Percentiles rank a stretch among this genome's conserved stretches.
Evolutionary conservation across 1,140 invertebrate genomes (phyloP).

Genomic region (Radopholus similis): DNA sequence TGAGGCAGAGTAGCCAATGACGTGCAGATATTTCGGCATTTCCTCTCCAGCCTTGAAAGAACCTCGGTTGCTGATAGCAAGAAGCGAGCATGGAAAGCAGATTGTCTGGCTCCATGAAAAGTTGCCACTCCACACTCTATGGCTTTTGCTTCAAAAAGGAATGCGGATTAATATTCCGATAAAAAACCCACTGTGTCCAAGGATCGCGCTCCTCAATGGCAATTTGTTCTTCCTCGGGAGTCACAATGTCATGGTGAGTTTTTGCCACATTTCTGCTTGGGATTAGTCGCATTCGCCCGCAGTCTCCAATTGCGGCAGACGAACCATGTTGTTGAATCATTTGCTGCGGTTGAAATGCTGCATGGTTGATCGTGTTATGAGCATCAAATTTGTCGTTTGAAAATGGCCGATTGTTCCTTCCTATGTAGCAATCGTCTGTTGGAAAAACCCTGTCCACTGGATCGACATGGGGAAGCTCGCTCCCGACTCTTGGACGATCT

Average conservation of each 20-base stretch:
- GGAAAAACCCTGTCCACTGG: no score
- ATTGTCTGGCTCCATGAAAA: not conserved
- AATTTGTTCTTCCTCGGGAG: no score
- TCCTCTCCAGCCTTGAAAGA: not conserved
- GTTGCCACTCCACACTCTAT: not conserved
- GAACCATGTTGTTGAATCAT: no score
- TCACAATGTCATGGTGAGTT: not conserved
- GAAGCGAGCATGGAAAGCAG: not conserved
- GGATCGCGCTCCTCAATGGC: not conserved
- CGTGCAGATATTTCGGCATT: not conserved
- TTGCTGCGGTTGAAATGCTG: no score
- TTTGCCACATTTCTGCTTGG: not conserved
- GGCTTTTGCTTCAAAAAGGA: no score
- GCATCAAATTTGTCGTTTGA: no score
- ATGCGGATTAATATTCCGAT: no score
- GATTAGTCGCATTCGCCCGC: not conserved
- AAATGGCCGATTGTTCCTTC: no score
- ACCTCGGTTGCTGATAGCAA: not conserved
- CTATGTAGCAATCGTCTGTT: no score
- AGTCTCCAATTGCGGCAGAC: not conserved
- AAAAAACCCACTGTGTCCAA: not conserved
- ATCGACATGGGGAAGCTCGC: no score
- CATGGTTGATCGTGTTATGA: no score
- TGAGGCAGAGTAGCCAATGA: constrained; percentile 1
- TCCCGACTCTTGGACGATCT: no score